These are phyloP conservation scores for Ascaphus truei DNA, from an alignment of 2,113 vertebrate species.

Conservation along the genomic window DNA sequence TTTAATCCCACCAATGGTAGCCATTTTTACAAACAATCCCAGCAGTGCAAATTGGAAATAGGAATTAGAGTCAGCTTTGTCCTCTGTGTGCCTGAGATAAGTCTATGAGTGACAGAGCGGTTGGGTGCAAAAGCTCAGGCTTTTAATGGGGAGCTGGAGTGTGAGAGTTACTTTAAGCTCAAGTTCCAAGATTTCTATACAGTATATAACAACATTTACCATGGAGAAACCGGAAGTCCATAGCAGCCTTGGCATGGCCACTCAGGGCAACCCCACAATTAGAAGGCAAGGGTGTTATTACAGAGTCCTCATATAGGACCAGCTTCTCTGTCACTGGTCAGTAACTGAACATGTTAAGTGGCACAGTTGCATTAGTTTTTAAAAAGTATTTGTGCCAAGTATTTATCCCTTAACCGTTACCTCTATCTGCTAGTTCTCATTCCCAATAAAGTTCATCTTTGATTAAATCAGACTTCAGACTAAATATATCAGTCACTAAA, in stretches of 20 bases:
- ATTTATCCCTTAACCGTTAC: too few relatives aligned
- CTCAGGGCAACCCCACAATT: neutral
- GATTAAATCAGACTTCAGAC: too few relatives aligned
- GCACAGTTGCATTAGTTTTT: too few relatives aligned
- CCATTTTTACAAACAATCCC: constrained; percentile 17
- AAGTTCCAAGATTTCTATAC: constrained; percentile 23
- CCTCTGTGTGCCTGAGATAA: constrained; percentile 35
- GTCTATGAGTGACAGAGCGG: constrained; percentile 25
- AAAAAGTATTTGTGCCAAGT: too few relatives aligned
- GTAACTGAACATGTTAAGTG: too few relatives aligned
- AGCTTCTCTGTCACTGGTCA: too few relatives aligned
- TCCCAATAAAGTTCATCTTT: too few relatives aligned
- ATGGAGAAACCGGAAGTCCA: constrained; percentile 2
- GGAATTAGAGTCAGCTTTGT: constrained; percentile 37
- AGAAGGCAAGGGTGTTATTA: too few relatives aligned
- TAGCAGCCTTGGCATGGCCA: too few relatives aligned
- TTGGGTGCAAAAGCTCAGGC: constrained; percentile 22
- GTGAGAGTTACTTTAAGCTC: constrained; percentile 11
- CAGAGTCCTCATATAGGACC: too few relatives aligned
- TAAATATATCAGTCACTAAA: neutral
- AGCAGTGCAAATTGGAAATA: constrained; percentile 33
- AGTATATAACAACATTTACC: constrained; percentile 29
- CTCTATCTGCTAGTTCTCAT: too few relatives aligned
- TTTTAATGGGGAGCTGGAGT: constrained; percentile 28
- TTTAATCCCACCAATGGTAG: constrained; percentile 22